Base-by-base conservation (phyloP, 2,113 vertebrate genomes). In the Stigmatopora argus region DNA sequence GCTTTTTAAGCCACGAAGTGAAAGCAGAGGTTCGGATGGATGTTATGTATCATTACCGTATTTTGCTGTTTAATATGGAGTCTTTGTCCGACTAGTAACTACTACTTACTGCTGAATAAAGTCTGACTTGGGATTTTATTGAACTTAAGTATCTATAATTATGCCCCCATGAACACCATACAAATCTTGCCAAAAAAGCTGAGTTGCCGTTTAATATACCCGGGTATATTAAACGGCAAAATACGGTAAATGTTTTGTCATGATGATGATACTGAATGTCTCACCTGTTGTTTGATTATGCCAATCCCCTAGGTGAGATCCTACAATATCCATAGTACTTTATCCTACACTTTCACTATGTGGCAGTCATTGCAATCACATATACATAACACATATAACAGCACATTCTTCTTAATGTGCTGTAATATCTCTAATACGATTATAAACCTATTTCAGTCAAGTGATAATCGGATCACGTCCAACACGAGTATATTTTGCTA, bases 181-280 rank as follows among this genome's bases (percentile, higher is more conserved):
- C n/a, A n/a, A n/a, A n/a, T n/a, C n/a, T n/a, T n/a, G n/a, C n/a
- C n/a, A n/a, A n/a, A n/a, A n/a, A n/a, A n/a, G n/a, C n/a, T n/a
- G n/a, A n/a, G n/a, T n/a, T n/a, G n/a, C 26, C 26, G 3, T 31
- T 31, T 31, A 31, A 1, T 31, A 31, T 31, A 31, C 26, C 26
- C 26, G 26, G 26, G 26, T 31, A 31, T 31, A 31, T 31, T 31
- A 31, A 31, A 31, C 3, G 26, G 26, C n/a, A n/a, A n/a, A n/a
- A n/a, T n/a, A n/a, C n/a, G n/a, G n/a, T 70, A 79, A 79, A 79
- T 77, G 71, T 66, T 67, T 77, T 35, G 1, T 74, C 75, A 75
- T 52, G 12, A 62, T 66, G 59, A 78, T 75, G 72, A 67, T 59
- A 31, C 48, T 61, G 52, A 19, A 49, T 66, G 35, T 74, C 57